Evolutionary conservation across 2,888 invertebrate species (phyloP).

Genomic region (Embidobia sp.): DNA sequence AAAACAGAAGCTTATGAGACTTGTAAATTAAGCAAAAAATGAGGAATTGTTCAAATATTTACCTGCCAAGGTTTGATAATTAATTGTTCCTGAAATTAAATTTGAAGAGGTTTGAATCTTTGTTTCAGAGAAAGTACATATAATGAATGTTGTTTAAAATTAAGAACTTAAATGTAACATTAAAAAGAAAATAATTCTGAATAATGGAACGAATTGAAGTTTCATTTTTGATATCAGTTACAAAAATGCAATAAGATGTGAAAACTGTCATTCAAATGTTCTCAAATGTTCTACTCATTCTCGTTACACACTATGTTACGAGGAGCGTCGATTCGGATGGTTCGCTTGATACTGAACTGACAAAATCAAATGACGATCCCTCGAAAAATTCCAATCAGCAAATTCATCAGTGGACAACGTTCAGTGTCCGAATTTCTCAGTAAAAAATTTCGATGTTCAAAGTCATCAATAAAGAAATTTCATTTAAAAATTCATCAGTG

Average conservation of each 20-base stretch:
- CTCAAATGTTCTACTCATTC: conserved; percentile 39
- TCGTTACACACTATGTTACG: conserved; percentile 13
- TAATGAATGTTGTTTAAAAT: too few species aligned
- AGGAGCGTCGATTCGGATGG: conserved; percentile 50
- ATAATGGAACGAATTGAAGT: conserved; percentile 14
- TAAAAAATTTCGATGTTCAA: too few species aligned
- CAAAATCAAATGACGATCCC: too few species aligned
- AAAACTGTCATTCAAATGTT: conserved; percentile 7
- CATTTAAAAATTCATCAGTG: too few species aligned
- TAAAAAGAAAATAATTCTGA: conserved; percentile 13
- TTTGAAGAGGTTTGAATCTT: conserved; percentile 49
- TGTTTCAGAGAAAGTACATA: conserved; percentile 2
- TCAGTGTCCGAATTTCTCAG: too few species aligned
- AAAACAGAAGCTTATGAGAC: conserved; percentile 16
- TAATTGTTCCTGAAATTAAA: conserved; percentile 65
- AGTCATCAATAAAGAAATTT: too few species aligned
- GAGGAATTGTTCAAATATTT: conserved; percentile 57
- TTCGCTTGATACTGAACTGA: too few species aligned
- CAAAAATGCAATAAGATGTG: conserved; percentile 14
- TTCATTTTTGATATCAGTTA: conserved; percentile 6
- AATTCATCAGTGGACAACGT: too few species aligned
- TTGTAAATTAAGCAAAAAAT: conserved; percentile 37
- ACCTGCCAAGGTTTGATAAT: conserved; percentile 65
- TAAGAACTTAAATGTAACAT: conserved; percentile 22
- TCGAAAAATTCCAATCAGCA: neutral